Evolutionary conservation across 2,888 invertebrate genomes (phyloP), one percentile per base, ranked within the genome.

Genomic region (Argyresthia albistria): DNA sequence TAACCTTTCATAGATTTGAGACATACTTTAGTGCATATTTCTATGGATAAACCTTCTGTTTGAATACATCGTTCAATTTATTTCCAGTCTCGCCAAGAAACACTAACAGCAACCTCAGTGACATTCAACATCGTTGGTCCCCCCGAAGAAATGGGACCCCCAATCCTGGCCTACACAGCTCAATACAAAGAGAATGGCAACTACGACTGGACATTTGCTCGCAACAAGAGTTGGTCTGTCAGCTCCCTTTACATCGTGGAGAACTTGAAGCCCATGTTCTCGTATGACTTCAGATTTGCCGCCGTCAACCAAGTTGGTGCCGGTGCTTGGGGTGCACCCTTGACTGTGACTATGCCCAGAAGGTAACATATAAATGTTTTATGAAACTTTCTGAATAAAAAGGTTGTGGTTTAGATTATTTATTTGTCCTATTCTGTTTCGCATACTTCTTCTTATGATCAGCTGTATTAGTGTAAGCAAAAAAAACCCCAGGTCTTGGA

Each of bases 281-380:
- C 89, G 0, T 97, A 97, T 75, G 90, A 91, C 66, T 95, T 97
- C 70, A 90, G 95, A 58, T 97, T 97, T 73, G 93, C 95, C 11
- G 96, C 96, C 1, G 88, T 91, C 54, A 97, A 96, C 77, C 92
- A 92, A 64, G 96, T 96, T 0, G 97, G 97, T 0, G 77, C 91
- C 14, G 95, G 96, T 8, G 88, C 89, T 11, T 97, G 93, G 93
- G 91, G 91, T 25, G 88, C 90, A 15, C 84, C 90, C 43, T 74
- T 90, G 46, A 84, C 88, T 3, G 91, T 93, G 61, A 90, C 90
- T 16, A 97, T 95, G 88, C 95, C 94, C 0, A 91, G 90, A 64
- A 90, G 90, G 88, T 88, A 67, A 56, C 47, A 43, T 45, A 12
- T 16, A 54, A 51, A 46, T 39, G 43, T 39, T 50, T 42, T 42